Evolutionary conservation across 2,797 vertebrate genomes (phyloP).

Genomic region (Carapus acus): DNA sequence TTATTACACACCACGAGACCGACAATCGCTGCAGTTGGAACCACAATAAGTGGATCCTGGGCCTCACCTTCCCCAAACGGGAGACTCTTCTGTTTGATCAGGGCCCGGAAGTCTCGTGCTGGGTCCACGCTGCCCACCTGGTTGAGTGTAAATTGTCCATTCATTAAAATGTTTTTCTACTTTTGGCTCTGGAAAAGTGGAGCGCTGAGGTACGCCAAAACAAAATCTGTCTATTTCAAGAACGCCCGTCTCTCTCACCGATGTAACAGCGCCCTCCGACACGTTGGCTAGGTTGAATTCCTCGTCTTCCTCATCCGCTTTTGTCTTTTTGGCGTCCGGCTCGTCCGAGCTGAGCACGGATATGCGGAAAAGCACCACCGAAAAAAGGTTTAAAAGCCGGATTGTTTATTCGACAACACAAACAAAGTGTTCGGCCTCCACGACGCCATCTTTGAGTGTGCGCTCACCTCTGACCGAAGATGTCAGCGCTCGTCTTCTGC

Average conservation of each 20-base stretch:
- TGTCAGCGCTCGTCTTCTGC: conserved; percentile 81
- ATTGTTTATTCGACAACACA: too few species aligned
- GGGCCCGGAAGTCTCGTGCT: conserved; percentile 77
- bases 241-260: conserved; percentile 71
- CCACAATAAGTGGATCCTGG: background rate
- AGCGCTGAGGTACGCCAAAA: too few species aligned
- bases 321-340: conserved; percentile 74
- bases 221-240: background rate
- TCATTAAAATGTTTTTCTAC: conserved; percentile 1
- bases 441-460: too few species aligned
- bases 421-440: too few species aligned
- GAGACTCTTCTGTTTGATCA: conserved; percentile 79
- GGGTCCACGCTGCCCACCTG: conserved; percentile 94
- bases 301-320: conserved; percentile 75
- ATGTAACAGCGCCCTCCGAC: conserved; percentile 78
- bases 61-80: conserved; percentile 84
- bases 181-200: background rate
- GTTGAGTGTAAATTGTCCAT: background rate
- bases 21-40: conserved; percentile 7
- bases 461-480: conserved; percentile 88
- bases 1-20: conserved; percentile 39
- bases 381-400: too few species aligned
- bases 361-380: background rate
- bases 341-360: conserved; percentile 67
- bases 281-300: conserved; percentile 78